Percentiles rank a stretch among this genome's conserved stretches.
Evolutionary conservation across 1,140 invertebrate species (phyloP).

Genomic region (Ceratosolen solmsi): DNA sequence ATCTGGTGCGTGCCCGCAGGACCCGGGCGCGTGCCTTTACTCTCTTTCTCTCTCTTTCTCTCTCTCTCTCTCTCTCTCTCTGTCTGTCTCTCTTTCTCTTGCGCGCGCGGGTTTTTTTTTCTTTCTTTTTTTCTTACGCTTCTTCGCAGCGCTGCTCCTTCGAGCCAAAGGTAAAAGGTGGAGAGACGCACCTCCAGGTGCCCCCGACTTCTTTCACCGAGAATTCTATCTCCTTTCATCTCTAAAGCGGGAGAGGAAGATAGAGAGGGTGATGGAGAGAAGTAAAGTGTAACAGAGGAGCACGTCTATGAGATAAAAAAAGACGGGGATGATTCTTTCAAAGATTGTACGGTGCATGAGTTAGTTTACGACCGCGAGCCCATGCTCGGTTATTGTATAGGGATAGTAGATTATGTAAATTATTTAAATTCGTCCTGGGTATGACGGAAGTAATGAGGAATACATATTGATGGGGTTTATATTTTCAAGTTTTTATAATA

Average conservation of each 20-base stretch:
- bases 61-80: conserved; percentile 12
- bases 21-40: conserved; percentile 11
- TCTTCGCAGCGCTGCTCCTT: background rate
- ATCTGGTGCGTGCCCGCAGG: conserved; percentile 51
- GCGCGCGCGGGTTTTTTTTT: background rate
- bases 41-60: background rate
- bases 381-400: background rate
- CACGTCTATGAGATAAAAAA: conserved; percentile 2
- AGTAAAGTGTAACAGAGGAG: conserved; percentile 18
- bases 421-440: background rate
- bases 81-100: background rate
- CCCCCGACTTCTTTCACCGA: conserved; percentile 23
- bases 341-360: background rate
- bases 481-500: conserved; percentile 12
- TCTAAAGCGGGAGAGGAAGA: background rate
- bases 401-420: conserved; percentile 19
- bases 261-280: background rate
- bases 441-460: conserved; percentile 20
- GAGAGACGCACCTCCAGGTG: conserved; percentile 9
- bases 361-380: background rate
- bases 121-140: background rate
- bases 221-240: background rate
- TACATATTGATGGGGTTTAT: conserved; percentile 22
- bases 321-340: background rate
- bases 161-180: background rate